Evolutionary conservation across 2,113 vertebrate species (phyloP), one percentile per base, ranked within the genome.

Genomic region (Elachura formosa): DNA sequence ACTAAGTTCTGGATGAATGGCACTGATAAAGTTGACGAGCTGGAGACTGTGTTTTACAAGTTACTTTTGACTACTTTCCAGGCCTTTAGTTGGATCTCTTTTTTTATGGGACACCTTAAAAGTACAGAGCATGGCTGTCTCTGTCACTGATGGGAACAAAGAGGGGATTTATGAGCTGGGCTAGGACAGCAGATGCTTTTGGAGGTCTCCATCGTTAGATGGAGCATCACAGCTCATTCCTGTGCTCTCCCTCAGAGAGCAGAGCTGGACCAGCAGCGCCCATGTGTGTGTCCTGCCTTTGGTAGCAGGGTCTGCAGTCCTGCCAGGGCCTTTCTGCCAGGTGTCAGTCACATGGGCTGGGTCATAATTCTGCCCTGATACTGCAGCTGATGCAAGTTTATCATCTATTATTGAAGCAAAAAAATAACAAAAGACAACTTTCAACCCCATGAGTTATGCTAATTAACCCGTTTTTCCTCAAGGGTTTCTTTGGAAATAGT

Each of bases 91-190:
- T 68, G 40, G 43, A 26, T 34, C 6, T 23, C 5, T 63, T 28
- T 72, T 72, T 54, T 82, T 76, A 46, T 45, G 52, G 49, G 45
- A 36, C 58, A 52, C 66, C 67, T n/a, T 64, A 31, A 51, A 36
- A 63, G n/a, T 7, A 10, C 2, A 2, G 22, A 79, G 31, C 21
- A 1, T 33, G 49, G 13, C 2, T 5, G 34, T 48, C 38, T 12
- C 18, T n/a, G 22, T 34, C 0, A 0, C 46, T 45, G 59, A 14
- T 24, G 48, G 61, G 43, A 55, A 10, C 0, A 0, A 18, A 17
- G 64, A 58, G 33, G 10, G 14, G 64, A 9, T 81, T 81, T 90
- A 36, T 8, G 18, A 54, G 46, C 52, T 45, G 52, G 11, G 18
- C 43, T 52, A 6, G 4, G 14, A 14, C 28, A n/a, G 48, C 1